These are phyloP conservation scores for Misgurnus anguillicaudatus DNA, from an alignment of 2,113 vertebrate genomes.

Conservation along the genomic window DNA sequence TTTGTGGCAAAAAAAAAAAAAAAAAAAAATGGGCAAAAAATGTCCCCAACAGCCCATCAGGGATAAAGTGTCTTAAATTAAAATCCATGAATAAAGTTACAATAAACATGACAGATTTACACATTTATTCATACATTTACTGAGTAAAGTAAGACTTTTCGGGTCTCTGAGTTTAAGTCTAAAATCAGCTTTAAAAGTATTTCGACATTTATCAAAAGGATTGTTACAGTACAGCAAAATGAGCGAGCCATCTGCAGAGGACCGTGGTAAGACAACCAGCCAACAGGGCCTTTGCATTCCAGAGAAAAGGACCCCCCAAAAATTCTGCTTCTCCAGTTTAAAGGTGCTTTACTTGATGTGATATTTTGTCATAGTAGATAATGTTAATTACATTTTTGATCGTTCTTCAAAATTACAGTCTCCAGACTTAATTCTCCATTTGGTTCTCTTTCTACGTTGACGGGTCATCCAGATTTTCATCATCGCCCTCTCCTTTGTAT, in stretches of 20 bases:
- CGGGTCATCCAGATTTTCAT: slow-evolving; percentile 79
- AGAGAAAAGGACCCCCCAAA: slow-evolving; percentile 40
- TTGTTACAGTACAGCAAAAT: slow-evolving; percentile 44
- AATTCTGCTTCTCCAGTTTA: slow-evolving; percentile 61
- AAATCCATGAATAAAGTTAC: too few relatives aligned
- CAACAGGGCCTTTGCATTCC: slow-evolving; percentile 61
- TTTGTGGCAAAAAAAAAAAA: too few relatives aligned
- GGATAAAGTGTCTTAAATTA: too few relatives aligned
- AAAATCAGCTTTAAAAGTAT: background rate
- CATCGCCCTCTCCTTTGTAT: slow-evolving; percentile 80
- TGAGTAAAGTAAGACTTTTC: too few relatives aligned
- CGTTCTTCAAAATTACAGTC: background rate
- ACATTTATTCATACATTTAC: too few relatives aligned
- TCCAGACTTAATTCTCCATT: background rate
- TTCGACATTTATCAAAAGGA: background rate
- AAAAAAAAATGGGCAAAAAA: too few relatives aligned
- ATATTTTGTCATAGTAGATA: background rate
- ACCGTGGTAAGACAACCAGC: slow-evolving; percentile 58
- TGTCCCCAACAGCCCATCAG: too few relatives aligned
- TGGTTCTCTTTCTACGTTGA: background rate
- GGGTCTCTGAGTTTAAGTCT: too few relatives aligned
- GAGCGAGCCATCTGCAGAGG: slow-evolving; percentile 50
- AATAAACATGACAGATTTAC: too few relatives aligned
- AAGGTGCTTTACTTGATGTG: slow-evolving; percentile 59
- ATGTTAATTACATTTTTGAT: background rate